Conservation (phyloP, 2,888 invertebrate genomes). For the Sesia apiformis region DNA sequence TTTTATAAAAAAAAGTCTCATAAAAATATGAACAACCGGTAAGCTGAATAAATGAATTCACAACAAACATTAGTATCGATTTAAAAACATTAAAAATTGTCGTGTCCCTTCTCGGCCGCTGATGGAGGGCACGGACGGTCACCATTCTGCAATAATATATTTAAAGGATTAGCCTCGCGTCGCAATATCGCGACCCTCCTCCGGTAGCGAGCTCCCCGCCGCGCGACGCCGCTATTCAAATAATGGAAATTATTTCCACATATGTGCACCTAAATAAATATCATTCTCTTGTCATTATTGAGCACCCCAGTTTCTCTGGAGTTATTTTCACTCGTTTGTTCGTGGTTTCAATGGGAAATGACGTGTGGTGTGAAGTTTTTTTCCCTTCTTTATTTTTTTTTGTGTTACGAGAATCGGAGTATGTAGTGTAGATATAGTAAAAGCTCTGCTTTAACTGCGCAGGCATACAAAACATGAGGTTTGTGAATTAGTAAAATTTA, state of each 20-base stretch:
- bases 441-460: too few relatives aligned
- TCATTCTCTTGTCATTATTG: conserved; percentile 65
- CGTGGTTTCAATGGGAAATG: conserved; percentile 39
- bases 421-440: too few relatives aligned
- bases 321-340: conserved; percentile 60
- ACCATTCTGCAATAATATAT: conserved; percentile 70
- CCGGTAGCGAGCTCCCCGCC: conserved; percentile 26
- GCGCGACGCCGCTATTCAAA: conserved; percentile 58
- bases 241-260: conserved; percentile 73
- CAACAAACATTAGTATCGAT: conserved; percentile 58
- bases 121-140: conserved; percentile 48
- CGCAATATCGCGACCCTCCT: conserved; percentile 70
- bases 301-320: conserved; percentile 47
- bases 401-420: too few relatives aligned
- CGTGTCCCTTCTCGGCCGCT: conserved; percentile 38
- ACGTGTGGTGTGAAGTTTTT: conserved; percentile 19
- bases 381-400: too few relatives aligned
- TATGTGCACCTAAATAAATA: conserved; percentile 73
- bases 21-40: neutral
- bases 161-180: conserved; percentile 70
- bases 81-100: conserved; percentile 58
- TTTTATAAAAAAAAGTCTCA: too few relatives aligned
- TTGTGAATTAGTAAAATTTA: conserved; percentile 66
- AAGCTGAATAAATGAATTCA: conserved; percentile 20
- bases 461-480: conserved; percentile 39